Evolutionary conservation across 1,140 invertebrate species (phyloP), one percentile per base, ranked within the genome.

Genomic region (Theocolax elegans): DNA sequence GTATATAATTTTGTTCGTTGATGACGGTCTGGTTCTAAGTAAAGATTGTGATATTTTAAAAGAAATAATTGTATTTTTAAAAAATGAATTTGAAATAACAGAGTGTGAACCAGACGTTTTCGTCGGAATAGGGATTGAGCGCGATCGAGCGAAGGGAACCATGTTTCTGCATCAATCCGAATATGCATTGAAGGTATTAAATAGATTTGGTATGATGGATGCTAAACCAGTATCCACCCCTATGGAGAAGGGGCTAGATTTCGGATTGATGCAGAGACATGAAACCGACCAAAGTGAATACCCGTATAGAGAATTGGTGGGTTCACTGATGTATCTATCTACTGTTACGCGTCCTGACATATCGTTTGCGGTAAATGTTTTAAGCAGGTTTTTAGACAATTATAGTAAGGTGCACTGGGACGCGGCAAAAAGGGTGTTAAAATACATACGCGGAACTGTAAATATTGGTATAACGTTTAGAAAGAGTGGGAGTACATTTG

Each of bases 261-360:
- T 77, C 4, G 78, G 73, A 0, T 77, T 74, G 9, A 2, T 15
- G 0, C 40, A 62, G 13, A 1, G 29, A n/a, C 19, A 56, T 13
- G 27, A n/a, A n/a, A n/a, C 35, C 2, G 38, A 42, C 21, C 13
- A 25, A 6, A n/a, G 2, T 0, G 27, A 35, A 9, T 58, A 72
- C 4, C 15, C 71, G 0, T 73, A 0, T n/a, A n/a, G n/a, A n/a
- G n/a, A n/a, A n/a, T n/a, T n/a, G n/a, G n/a, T n/a, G n/a, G n/a
- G n/a, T n/a, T 75, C 71, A 0, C 25, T 74, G 0, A 62, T 73
- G 31, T 77, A 69, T 54, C 15, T 64, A 29, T 62, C 69, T 0
- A 21, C 67, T 0, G 70, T 76, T 6, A 68, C 70, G 4, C 29
- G 76, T 56, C 70, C 68, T 0, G 74, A 77, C 6, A 76, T 76